Conservation (phyloP, 2,113 vertebrate genomes). For the Dolichallabes microphthalmus region DNA sequence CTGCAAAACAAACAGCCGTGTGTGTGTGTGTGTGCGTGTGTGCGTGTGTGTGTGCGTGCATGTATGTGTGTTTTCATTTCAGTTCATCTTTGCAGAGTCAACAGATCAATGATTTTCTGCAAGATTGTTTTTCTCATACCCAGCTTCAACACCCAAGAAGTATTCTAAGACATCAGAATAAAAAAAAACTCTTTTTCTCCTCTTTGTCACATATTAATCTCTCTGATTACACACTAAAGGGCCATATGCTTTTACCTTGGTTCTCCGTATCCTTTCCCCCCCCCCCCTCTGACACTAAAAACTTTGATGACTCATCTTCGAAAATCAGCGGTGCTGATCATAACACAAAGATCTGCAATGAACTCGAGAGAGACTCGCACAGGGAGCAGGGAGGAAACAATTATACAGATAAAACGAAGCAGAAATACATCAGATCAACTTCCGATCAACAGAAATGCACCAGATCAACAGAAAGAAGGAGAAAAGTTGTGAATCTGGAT, state of each 20-base stretch:
- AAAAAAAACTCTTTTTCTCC: background rate
- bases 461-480: background rate
- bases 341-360: slow-evolving; percentile 33
- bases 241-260: slow-evolving; percentile 33
- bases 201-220: slow-evolving; percentile 32
- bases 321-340: slow-evolving; percentile 33
- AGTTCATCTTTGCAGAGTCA: slow-evolving; percentile 43
- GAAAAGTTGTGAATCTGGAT: slow-evolving; percentile 58
- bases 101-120: slow-evolving; percentile 52
- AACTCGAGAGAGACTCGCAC: slow-evolving; percentile 14
- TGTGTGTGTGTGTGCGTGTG: slow-evolving; percentile 23
- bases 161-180: background rate
- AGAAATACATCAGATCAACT: slow-evolving; percentile 10
- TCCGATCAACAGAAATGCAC: slow-evolving; percentile 11
- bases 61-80: slow-evolving; percentile 15
- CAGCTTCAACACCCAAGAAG: slow-evolving; percentile 15
- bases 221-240: slow-evolving; percentile 19
- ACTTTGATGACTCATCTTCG: slow-evolving; percentile 24
- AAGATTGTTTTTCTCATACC: slow-evolving; percentile 37
- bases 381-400: background rate
- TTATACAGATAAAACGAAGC: slow-evolving; percentile 9
- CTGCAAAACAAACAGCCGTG: slow-evolving; percentile 43
- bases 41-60: background rate
- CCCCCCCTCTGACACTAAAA: background rate
- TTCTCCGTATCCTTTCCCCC: slow-evolving; percentile 8